phyloP scores from a whole-genome alignment of 2,888 invertebrate genomes.

The Melieria omissa region DNA sequence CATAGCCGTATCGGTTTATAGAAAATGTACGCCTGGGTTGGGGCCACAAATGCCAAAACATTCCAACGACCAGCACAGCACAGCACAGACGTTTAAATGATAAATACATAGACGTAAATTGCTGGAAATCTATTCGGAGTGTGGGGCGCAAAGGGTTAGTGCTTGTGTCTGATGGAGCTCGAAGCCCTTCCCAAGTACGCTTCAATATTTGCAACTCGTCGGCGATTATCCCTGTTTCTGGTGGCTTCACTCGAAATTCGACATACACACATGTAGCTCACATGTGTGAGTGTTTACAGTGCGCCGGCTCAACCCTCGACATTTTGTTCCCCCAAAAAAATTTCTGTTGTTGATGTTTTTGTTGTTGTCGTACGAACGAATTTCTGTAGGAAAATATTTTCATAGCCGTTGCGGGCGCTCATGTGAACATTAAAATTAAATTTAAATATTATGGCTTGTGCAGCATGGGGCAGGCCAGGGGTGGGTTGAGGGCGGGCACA shows the following conservation, averaged over 20 bases:
- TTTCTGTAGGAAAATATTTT: slow-evolving; percentile 37
- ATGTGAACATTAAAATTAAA: slow-evolving; percentile 62
- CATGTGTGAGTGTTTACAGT: too few relatives aligned
- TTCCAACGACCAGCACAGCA: not conserved
- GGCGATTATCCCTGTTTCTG: too few relatives aligned
- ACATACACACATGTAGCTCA: too few relatives aligned
- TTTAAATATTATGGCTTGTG: slow-evolving; percentile 62
- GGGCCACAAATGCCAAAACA: not conserved
- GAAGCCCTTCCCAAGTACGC: too few relatives aligned
- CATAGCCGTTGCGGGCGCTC: slow-evolving; percentile 43
- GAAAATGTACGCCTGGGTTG: not conserved
- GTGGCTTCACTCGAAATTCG: too few relatives aligned
- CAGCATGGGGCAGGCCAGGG: slow-evolving; percentile 46
- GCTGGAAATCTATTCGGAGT: too few relatives aligned
- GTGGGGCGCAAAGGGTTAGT: too few relatives aligned
- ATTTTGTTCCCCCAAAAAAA: too few relatives aligned
- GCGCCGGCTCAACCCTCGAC: too few relatives aligned
- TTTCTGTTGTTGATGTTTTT: slow-evolving; percentile 17
- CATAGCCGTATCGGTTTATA: not conserved
- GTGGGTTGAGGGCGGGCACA: not conserved
- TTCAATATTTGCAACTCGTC: too few relatives aligned
- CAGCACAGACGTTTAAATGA: not conserved
- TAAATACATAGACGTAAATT: not conserved
- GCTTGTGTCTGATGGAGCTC: too few relatives aligned
- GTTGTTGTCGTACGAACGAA: slow-evolving; percentile 5